These are phyloP conservation scores for Yoshiicerus persimilis DNA, from an alignment of 1,140 invertebrate species.

Conservation along the genomic window DNA sequence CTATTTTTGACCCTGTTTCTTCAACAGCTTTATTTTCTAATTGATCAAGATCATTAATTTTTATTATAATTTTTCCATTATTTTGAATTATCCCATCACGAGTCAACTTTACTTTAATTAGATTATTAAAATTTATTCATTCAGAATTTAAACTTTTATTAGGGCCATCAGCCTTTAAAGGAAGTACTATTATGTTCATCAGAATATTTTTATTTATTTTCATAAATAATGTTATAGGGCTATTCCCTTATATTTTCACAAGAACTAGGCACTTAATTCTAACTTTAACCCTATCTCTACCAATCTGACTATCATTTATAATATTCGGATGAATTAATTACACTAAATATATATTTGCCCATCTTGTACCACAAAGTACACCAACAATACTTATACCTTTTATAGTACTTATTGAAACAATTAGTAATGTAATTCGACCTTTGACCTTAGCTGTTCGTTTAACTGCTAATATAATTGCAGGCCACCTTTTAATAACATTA, in stretches of 20 bases:
- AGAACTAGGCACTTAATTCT: too few relatives aligned
- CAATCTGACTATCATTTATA: too few relatives aligned
- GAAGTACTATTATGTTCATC: conserved; percentile 48
- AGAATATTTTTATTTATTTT: too few relatives aligned
- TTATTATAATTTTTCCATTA: not conserved
- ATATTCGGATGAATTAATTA: too few relatives aligned
- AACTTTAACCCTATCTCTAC: too few relatives aligned
- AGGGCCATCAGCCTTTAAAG: conserved; percentile 1
- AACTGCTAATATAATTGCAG: conserved; percentile 69
- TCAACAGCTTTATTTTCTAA: conserved; percentile 34
- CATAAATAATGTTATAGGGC: conserved; percentile 53
- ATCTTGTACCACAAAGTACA: too few relatives aligned
- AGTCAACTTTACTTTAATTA: not conserved
- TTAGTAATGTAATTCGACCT: too few relatives aligned
- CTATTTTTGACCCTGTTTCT: conserved; percentile 51
- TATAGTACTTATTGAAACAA: too few relatives aligned
- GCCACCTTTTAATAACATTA: conserved; percentile 63
- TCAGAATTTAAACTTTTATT: conserved; percentile 44
- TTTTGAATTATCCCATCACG: not conserved
- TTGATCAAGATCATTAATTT: conserved; percentile 48
- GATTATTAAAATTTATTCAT: not conserved
- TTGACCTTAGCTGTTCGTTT: conserved; percentile 66
- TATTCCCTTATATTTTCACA: too few relatives aligned
- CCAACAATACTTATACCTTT: too few relatives aligned
- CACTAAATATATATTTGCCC: too few relatives aligned